phyloP scores from a whole-genome alignment of 1,140 invertebrate species.

The Drosophila sucinea region DNA sequence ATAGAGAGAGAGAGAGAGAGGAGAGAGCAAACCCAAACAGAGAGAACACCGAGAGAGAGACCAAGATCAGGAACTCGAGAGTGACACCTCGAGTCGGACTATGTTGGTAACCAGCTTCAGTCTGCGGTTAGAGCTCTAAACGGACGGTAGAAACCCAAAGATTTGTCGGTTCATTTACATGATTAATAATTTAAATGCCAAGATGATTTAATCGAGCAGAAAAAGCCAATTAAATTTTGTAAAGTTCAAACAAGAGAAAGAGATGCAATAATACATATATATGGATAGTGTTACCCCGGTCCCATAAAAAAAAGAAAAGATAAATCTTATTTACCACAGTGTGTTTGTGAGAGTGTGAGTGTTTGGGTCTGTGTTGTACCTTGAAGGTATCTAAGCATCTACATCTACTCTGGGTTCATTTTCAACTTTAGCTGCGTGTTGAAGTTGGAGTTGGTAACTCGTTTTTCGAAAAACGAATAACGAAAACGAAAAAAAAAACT shows the following conservation, averaged over 20 bases:
- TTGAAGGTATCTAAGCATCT: conserved; percentile 79
- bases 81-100: background rate
- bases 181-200: conserved; percentile 30
- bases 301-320: conserved; percentile 20
- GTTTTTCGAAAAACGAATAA: conserved; percentile 63
- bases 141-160: conserved; percentile 33
- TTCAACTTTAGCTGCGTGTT: conserved; percentile 43
- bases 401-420: conserved; percentile 55
- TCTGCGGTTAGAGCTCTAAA: conserved; percentile 52
- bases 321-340: conserved; percentile 25
- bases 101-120: conserved; percentile 43
- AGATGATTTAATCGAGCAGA: conserved; percentile 9
- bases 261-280: conserved; percentile 17
- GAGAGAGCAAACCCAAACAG: conserved; percentile 18
- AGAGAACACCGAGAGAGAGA: conserved; percentile 24
- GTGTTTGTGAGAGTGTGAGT: conserved; percentile 12
- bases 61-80: conserved; percentile 8
- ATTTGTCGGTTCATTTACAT: conserved; percentile 3
- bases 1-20: background rate
- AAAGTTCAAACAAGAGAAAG: conserved; percentile 31
- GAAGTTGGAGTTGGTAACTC: conserved; percentile 71
- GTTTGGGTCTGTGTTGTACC: conserved; percentile 49
- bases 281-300: conserved; percentile 25
- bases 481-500: conserved; percentile 51
- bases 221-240: conserved; percentile 55